phyloP scores from a whole-genome alignment of 2,888 invertebrate species.

The Eucera pruinosa region DNA sequence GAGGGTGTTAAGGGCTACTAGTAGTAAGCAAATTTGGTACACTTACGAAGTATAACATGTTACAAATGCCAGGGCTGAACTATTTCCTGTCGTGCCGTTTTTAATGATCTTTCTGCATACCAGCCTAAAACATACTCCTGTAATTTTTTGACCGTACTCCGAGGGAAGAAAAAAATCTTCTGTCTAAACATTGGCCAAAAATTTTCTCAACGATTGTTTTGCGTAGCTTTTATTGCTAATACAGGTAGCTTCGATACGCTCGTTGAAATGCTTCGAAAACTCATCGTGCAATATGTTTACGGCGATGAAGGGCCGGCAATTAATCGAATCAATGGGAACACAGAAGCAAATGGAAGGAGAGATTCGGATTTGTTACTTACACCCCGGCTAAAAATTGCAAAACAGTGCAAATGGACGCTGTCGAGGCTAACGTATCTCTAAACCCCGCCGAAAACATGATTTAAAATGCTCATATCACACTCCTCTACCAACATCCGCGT shows the following conservation, averaged over 20 bases:
- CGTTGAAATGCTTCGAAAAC: background rate
- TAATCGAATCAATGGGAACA: no score
- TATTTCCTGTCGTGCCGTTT: conserved; percentile 91
- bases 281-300: background rate
- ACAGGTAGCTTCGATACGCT: background rate
- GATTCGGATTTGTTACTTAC: conserved; percentile 86
- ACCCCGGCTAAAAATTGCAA: conserved; percentile 93
- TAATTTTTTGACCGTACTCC: background rate
- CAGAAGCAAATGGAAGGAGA: background rate
- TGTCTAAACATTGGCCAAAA: background rate
- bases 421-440: conserved; percentile 85
- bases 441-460: conserved; percentile 82
- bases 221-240: background rate
- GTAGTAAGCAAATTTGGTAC: no score
- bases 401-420: conserved; percentile 91
- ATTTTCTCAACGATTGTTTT: background rate
- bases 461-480: conserved; percentile 45
- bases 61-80: conserved; percentile 91
- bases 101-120: conserved; percentile 91
- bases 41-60: conserved; percentile 91
- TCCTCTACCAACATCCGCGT: conserved; percentile 18
- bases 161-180: conserved; percentile 2
- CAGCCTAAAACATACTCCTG: conserved; percentile 86
- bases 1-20: no score
- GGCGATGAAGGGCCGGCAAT: no score